Conservation (phyloP, 2,888 invertebrate species). For the Dynastes grantii region DNA sequence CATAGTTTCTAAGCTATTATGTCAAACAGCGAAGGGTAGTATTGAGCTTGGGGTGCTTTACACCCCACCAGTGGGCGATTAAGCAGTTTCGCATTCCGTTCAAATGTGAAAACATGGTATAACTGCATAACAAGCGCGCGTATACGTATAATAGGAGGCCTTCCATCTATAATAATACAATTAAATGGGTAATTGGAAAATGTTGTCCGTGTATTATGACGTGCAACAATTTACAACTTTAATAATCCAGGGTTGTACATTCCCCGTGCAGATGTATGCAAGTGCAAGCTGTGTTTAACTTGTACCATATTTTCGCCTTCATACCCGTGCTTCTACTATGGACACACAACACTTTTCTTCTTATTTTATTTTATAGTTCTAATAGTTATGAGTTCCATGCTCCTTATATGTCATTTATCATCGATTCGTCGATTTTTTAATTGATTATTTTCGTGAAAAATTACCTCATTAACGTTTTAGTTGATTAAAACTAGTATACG, state of each 20-base stretch:
- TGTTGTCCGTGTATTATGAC: constrained; percentile 38
- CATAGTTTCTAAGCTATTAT: no score
- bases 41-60: no score
- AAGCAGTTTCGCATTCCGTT: not conserved
- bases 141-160: constrained; percentile 30
- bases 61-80: no score
- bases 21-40: no score
- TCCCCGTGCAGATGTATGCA: not conserved
- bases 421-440: constrained; percentile 48
- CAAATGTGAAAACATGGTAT: not conserved
- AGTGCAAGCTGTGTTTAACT: constrained; percentile 28
- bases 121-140: not conserved
- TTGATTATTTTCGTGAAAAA: constrained; percentile 50
- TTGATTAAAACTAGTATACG: constrained; percentile 27
- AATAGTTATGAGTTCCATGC: not conserved
- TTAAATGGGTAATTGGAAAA: constrained; percentile 52
- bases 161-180: constrained; percentile 50
- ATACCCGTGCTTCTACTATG: not conserved
- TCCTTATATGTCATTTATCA: constrained; percentile 44
- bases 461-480: constrained; percentile 47
- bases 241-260: constrained; percentile 16
- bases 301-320: not conserved
- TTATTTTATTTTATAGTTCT: not conserved
- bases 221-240: constrained; percentile 41
- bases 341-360: no score